Conservation (phyloP, 2,113 vertebrate species). For the Stegostoma tigrinum region DNA sequence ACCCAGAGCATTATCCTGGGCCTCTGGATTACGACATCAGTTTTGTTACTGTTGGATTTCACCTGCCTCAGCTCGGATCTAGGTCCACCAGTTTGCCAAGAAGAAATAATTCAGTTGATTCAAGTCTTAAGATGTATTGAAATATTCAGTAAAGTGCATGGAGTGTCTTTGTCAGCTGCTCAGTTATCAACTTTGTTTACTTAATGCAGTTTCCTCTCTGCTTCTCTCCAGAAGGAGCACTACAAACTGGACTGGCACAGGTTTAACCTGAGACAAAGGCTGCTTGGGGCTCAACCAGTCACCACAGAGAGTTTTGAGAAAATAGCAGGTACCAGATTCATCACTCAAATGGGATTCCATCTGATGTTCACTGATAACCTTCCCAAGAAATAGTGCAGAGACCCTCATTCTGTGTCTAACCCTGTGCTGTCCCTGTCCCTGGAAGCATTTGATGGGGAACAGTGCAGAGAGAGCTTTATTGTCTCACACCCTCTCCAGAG, state of each 20-base stretch:
- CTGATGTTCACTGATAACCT: background rate
- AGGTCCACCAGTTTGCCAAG: too few relatives aligned
- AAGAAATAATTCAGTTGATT: too few relatives aligned
- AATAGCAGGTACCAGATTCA: slow-evolving; percentile 53
- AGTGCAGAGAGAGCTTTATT: background rate
- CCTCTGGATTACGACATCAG: too few relatives aligned
- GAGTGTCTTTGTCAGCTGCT: too few relatives aligned
- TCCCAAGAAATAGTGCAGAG: background rate
- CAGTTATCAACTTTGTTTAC: too few relatives aligned
- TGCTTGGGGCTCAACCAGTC: slow-evolving; percentile 53
- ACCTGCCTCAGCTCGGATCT: too few relatives aligned
- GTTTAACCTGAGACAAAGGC: slow-evolving; percentile 83
- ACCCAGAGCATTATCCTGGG: too few relatives aligned
- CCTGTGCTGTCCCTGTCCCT: background rate
- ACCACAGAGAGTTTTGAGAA: slow-evolving; percentile 77
- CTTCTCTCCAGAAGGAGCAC: slow-evolving; percentile 70
- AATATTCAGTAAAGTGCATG: too few relatives aligned
- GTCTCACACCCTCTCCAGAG: background rate
- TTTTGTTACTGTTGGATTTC: too few relatives aligned
- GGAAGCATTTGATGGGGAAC: background rate
- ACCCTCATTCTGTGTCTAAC: background rate
- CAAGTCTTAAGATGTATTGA: too few relatives aligned
- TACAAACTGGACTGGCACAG: slow-evolving; percentile 94
- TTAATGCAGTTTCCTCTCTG: background rate
- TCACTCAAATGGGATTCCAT: background rate